A percentile compares a stretch with the other conserved stretches of the same genome.
phyloP scores from a whole-genome alignment of 2,888 invertebrate genomes.

The Leucophenga montana region DNA sequence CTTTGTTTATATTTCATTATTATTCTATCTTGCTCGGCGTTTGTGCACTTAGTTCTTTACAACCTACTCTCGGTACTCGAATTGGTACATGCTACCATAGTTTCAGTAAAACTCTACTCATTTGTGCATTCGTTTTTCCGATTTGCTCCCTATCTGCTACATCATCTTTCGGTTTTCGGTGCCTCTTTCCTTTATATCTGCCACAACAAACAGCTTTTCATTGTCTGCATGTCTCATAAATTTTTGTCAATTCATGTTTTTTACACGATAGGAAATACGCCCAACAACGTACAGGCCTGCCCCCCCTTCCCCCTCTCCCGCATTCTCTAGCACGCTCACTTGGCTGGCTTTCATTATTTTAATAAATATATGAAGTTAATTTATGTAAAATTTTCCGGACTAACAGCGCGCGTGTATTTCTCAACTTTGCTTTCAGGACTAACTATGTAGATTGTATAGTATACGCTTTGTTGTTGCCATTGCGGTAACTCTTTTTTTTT shows the following conservation, averaged over 20 bases:
- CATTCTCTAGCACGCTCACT: neutral
- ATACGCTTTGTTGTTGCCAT: neutral
- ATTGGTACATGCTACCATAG: too few species aligned
- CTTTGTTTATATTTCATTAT: too few species aligned
- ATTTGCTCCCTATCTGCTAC: neutral
- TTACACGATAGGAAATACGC: neutral
- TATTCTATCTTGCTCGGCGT: too few species aligned
- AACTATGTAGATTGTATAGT: neutral
- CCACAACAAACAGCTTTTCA: slow-evolving; percentile 24
- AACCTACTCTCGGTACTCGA: too few species aligned
- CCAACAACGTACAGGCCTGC: neutral
- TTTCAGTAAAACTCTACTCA: neutral
- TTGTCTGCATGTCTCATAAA: slow-evolving; percentile 41
- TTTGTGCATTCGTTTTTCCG: neutral
- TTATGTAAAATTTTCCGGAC: slow-evolving; percentile 40
- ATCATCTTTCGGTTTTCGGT: neutral
- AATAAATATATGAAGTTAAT: slow-evolving; percentile 47
- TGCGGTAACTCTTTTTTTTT: too few species aligned
- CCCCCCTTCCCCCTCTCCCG: too few species aligned
- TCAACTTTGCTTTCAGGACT: neutral
- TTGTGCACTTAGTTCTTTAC: too few species aligned
- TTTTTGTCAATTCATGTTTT: slow-evolving; percentile 33
- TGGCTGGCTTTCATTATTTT: slow-evolving; percentile 42
- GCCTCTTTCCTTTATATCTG: neutral
- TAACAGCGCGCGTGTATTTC: neutral